Percentiles rank a stretch among this genome's conserved stretches.
Conservation (phyloP, 2,113 vertebrate species). For the Tyrannus savana region DNA sequence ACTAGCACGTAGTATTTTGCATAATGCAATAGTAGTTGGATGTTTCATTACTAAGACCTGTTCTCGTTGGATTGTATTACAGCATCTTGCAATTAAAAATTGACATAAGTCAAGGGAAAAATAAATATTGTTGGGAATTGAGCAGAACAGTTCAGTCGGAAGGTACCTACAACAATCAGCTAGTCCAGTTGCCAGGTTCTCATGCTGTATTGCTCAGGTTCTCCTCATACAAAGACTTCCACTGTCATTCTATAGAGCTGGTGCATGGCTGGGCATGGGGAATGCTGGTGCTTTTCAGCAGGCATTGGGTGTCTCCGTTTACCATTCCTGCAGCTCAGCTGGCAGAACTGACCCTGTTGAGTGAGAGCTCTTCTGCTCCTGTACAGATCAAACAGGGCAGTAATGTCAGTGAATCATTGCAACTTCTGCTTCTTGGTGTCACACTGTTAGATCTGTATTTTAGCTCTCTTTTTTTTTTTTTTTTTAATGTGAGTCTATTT, state of each 20-base stretch:
- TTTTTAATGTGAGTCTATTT: background rate
- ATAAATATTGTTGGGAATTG: background rate
- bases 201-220: background rate
- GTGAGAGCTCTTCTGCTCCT: background rate
- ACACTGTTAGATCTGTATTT: background rate
- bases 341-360: background rate
- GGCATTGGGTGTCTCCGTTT: background rate
- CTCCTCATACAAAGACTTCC: background rate
- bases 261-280: background rate
- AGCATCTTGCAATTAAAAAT: background rate
- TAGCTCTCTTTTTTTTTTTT: background rate
- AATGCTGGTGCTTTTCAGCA: background rate
- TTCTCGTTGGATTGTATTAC: background rate
- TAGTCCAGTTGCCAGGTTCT: background rate
- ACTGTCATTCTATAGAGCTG: background rate
- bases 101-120: background rate
- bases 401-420: background rate
- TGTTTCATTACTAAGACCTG: background rate
- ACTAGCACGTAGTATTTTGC: background rate
- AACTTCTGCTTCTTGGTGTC: background rate
- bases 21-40: background rate
- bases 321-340: background rate
- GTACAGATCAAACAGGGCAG: background rate
- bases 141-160: background rate
- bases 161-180: background rate